Conservation (phyloP, 2,888 invertebrate species). For the Polyommatus iphigenia region DNA sequence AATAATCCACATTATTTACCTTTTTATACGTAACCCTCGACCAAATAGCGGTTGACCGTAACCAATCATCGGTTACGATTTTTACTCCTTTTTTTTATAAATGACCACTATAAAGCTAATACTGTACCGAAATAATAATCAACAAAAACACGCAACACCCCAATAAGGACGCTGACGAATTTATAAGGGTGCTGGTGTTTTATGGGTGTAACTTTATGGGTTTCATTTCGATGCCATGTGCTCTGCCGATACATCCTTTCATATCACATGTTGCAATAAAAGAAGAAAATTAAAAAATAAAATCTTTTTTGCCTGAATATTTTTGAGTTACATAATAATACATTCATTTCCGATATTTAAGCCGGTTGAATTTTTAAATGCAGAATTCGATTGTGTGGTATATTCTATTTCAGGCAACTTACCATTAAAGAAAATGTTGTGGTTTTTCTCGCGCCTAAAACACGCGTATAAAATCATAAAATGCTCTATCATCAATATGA, state of each 20-base stretch:
- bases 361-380: no score
- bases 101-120: slow-evolving; percentile 22
- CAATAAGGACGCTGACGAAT: slow-evolving; percentile 27
- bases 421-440: no score
- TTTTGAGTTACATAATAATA: neutral
- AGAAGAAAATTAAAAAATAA: neutral
- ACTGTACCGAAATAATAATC: slow-evolving; percentile 15
- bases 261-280: neutral
- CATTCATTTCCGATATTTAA: neutral
- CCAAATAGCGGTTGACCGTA: neutral
- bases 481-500: no score
- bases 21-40: neutral
- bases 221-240: slow-evolving; percentile 15
- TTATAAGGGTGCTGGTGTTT: slow-evolving; percentile 26
- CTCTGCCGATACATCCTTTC: neutral
- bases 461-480: no score
- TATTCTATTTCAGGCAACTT: no score
- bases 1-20: slow-evolving; percentile 1
- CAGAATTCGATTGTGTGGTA: no score
- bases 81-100: slow-evolving; percentile 20
- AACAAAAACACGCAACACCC: slow-evolving; percentile 27
- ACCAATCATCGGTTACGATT: neutral
- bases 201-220: slow-evolving; percentile 21
- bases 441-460: no score
- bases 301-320: neutral